Evolutionary conservation across 1,140 invertebrate genomes (phyloP).

Genomic region (Odontomachus brunneus): DNA sequence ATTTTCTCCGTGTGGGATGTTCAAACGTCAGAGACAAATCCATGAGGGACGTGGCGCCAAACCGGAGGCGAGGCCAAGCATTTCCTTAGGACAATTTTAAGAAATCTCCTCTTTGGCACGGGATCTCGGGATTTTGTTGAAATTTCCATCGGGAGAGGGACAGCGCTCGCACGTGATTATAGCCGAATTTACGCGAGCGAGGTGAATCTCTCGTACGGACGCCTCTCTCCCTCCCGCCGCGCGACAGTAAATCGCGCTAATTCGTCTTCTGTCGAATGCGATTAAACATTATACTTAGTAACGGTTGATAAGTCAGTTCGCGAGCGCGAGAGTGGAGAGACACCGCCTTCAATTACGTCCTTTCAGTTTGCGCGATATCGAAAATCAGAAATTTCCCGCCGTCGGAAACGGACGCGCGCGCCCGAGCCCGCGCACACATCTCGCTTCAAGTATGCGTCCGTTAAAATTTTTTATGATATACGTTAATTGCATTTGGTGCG

Average conservation of each 20-base stretch:
- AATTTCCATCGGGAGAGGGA: neutral
- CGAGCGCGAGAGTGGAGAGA: constrained; percentile 8
- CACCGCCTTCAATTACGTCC: constrained; percentile 28
- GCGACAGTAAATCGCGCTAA: constrained; percentile 25
- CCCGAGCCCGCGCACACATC: no score
- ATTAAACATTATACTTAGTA: constrained; percentile 45
- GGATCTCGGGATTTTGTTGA: neutral
- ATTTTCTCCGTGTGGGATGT: no score
- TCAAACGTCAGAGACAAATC: no score
- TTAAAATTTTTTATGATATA: constrained; percentile 49
- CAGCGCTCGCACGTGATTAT: constrained; percentile 14
- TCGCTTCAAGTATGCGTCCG: constrained; percentile 54
- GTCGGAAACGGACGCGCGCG: neutral
- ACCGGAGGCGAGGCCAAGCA: neutral
- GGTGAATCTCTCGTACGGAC: neutral
- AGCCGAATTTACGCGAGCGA: constrained; percentile 9
- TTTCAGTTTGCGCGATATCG: constrained; percentile 42
- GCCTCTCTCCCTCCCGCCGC: neutral
- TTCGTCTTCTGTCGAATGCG: constrained; percentile 14
- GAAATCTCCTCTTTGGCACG: neutral
- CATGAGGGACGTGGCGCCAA: no score
- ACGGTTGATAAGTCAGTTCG: constrained; percentile 14
- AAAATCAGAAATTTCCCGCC: constrained; percentile 38
- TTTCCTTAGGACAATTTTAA: no score
- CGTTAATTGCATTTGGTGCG: constrained; percentile 59